A percentile compares a stretch with the other conserved stretches of the same genome.
These are phyloP conservation scores for Drosophila kanekoi DNA, from an alignment of 2,888 invertebrate species.

Conservation along the genomic window DNA sequence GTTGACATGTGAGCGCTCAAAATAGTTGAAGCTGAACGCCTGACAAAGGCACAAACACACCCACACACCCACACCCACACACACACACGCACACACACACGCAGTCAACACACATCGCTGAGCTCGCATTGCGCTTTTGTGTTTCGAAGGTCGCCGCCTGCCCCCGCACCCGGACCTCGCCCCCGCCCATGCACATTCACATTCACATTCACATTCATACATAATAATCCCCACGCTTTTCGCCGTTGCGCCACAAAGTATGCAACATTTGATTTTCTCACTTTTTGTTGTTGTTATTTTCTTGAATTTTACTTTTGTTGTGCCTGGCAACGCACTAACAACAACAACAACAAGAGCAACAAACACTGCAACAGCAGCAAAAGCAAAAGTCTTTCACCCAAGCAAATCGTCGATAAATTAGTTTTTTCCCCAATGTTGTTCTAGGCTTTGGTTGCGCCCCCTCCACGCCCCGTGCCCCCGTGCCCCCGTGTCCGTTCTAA, in stretches of 20 bases:
- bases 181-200: constrained; percentile 9
- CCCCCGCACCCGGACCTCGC: background rate
- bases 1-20: constrained; percentile 36
- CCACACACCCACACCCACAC: constrained; percentile 1
- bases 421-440: constrained; percentile 23
- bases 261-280: constrained; percentile 22
- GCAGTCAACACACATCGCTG: background rate
- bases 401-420: constrained; percentile 32
- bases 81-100: background rate
- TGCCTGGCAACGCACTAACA: constrained; percentile 28
- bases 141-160: constrained; percentile 47
- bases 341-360: constrained; percentile 11
- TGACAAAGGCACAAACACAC: constrained; percentile 9
- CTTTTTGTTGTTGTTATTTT: constrained; percentile 18
- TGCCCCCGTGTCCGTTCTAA: constrained; percentile 17
- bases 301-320: background rate
- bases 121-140: constrained; percentile 43
- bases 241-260: constrained; percentile 35
- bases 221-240: constrained; percentile 43
- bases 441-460: constrained; percentile 12
- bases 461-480: background rate
- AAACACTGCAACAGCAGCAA: constrained; percentile 24
- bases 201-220: constrained; percentile 15
- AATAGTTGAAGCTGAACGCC: constrained; percentile 29
- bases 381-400: constrained; percentile 15